phyloP scores from a whole-genome alignment of 1,140 invertebrate species.

The Heliconius melpomene region DNA sequence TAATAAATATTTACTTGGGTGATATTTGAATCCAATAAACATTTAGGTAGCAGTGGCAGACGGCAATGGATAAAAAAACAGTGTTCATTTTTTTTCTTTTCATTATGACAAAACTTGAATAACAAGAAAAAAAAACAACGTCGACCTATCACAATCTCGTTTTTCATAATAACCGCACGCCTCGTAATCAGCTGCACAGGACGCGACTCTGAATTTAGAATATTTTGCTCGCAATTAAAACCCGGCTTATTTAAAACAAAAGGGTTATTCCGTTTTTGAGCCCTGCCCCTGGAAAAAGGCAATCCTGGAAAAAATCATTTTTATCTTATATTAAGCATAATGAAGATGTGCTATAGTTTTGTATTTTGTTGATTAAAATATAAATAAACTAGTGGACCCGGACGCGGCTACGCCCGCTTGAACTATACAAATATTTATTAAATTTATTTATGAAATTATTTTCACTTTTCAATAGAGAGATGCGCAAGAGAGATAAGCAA shows the following conservation, averaged over 20 bases:
- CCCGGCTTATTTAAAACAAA: background rate
- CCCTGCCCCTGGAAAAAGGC: background rate
- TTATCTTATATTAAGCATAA: background rate
- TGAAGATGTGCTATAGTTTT: background rate
- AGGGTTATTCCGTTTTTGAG: background rate
- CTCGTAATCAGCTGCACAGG: background rate
- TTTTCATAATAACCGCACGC: background rate
- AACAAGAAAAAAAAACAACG: background rate
- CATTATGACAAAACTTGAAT: background rate
- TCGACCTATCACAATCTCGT: background rate
- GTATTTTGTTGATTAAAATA: background rate
- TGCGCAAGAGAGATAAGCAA: too few species aligned
- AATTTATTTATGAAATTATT: too few species aligned
- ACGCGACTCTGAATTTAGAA: background rate
- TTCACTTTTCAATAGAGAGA: too few species aligned
- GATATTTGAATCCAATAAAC: too few species aligned
- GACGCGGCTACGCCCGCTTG: too few species aligned
- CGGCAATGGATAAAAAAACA: too few species aligned
- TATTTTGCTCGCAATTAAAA: constrained; percentile 6
- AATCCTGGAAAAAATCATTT: background rate
- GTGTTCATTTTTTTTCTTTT: background rate
- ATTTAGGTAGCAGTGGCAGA: too few species aligned
- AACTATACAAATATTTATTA: too few species aligned
- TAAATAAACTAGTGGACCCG: background rate
- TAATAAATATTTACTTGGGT: too few species aligned